Evolutionary conservation across 2,797 vertebrate genomes (phyloP), one percentile per base, ranked within the genome.

Genomic region (Ctenosaura bakeri): DNA sequence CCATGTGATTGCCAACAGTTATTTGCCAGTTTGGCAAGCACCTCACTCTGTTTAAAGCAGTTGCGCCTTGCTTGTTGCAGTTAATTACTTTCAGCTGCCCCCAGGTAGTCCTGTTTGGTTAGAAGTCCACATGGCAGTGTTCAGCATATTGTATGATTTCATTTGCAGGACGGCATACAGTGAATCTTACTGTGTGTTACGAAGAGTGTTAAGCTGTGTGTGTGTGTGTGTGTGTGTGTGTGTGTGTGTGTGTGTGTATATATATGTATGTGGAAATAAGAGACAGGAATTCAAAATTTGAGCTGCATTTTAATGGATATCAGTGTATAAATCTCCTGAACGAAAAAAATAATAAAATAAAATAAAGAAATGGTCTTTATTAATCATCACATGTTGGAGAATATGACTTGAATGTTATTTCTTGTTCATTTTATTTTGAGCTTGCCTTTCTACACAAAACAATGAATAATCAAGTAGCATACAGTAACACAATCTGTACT

Each of bases 1-100:
- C n/a, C 78, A 52, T 54, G 46, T 81, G 32, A 71, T 22, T 64
- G 16, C 85, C 29, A 64, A 6, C 35, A 16, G 22, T 84, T n/a
- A 64, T 83, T 35, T 78, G 50, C 50, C 81, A 69, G 22, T 81
- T 59, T 10, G 82, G 38, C 38, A 26, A 22, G 32, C 90, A 14
- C 14, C 3, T 13, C 42, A 66, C 29, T 38, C 76, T 77, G 69
- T 83, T 89, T 64, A 71, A 83, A 92, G 22, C 10, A 69, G 52
- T 83, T 92, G 4, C 88, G 0, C 32, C 90, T 94, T 88, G 52
- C 38, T 29, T 91, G 54, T 35, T 26, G 52, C 0, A 6, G 52
- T 84, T 42, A 76, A 78, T 91, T 89, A 32, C 38, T 62, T 18
- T 74, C 59, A 66, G 46, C 66, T 80, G 18, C 56, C 54, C 4